These are phyloP conservation scores for Morone saxatilis DNA, from an alignment of 2,113 vertebrate genomes.

Conservation along the genomic window DNA sequence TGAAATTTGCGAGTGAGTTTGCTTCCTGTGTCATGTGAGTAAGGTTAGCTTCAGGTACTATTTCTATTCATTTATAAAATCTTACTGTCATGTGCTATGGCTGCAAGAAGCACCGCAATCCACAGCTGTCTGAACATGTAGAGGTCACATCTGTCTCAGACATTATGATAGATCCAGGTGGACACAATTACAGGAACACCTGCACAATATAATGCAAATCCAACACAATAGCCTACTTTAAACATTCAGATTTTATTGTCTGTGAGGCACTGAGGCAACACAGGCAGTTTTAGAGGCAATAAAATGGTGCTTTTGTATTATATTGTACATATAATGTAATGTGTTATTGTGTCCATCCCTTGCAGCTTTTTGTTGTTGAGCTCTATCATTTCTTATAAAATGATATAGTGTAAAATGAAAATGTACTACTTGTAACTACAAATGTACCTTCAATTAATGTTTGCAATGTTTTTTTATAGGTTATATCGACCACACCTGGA, in stretches of 20 bases:
- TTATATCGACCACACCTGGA: constrained; percentile 38
- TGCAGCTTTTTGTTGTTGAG: constrained; percentile 15
- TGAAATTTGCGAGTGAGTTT: background rate
- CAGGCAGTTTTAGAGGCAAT: constrained; percentile 30
- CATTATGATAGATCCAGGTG: constrained; percentile 9
- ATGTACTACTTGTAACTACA: background rate
- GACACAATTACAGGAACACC: background rate
- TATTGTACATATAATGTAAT: constrained; percentile 18
- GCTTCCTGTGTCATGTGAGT: background rate
- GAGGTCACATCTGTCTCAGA: constrained; percentile 8
- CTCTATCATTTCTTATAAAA: constrained; percentile 20
- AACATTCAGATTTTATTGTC: constrained; percentile 1
- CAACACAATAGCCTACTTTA: constrained; percentile 11
- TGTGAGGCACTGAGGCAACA: constrained; percentile 6
- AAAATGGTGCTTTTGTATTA: constrained; percentile 8
- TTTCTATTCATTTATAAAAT: background rate
- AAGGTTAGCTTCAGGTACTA: background rate
- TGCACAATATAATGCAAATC: background rate
- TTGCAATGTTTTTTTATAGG: constrained; percentile 8
- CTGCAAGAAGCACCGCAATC: background rate
- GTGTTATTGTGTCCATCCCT: constrained; percentile 7
- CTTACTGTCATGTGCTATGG: background rate
- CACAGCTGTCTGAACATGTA: constrained; percentile 6
- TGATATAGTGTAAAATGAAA: background rate
- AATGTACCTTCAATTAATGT: constrained; percentile 23